A percentile compares a stretch with the other conserved stretches of the same genome.
These are phyloP conservation scores for Callinectes sapidus DNA, from an alignment of 2,888 invertebrate genomes.

Conservation along the genomic window DNA sequence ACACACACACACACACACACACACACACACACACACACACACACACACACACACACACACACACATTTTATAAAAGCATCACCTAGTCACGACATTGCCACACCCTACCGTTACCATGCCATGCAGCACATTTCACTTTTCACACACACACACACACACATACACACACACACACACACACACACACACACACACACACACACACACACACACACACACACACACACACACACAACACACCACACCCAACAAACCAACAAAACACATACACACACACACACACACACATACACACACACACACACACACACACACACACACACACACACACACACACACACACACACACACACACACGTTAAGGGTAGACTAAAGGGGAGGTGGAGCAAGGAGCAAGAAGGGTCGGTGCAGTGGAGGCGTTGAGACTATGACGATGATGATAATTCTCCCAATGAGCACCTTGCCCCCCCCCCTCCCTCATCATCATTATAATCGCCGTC, in stretches of 20 bases:
- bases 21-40: too few relatives aligned
- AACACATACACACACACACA: background rate
- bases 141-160: background rate
- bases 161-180: background rate
- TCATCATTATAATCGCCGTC: background rate
- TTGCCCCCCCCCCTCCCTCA: background rate
- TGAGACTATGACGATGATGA: background rate
- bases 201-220: background rate
- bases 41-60: background rate
- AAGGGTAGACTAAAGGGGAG: constrained; percentile 4
- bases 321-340: background rate
- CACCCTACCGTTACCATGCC: background rate
- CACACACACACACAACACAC: background rate
- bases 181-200: background rate
- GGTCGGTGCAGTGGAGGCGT: background rate
- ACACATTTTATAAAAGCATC: background rate
- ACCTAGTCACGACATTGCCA: background rate
- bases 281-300: background rate
- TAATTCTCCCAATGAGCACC: background rate
- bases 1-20: too few relatives aligned
- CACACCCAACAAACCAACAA: too few relatives aligned
- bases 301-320: background rate
- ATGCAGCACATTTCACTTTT: constrained; percentile 11
- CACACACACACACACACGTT: background rate
- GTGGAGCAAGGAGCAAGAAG: background rate